Evolutionary conservation across 2,888 invertebrate genomes (phyloP).

Genomic region (Plutella xylostella): DNA sequence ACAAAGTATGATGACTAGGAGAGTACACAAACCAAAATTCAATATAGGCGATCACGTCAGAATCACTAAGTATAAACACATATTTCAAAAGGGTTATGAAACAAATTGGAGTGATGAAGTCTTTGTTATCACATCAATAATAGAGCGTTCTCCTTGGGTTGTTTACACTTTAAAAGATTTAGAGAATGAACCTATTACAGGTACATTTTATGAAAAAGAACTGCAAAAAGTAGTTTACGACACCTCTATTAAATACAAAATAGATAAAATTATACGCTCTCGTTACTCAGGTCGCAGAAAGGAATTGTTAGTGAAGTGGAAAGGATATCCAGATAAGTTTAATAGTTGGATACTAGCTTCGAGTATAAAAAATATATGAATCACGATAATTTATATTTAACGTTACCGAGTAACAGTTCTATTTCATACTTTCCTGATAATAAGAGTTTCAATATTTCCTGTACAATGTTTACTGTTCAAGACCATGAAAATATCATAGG

Average conservation of each 20-base stretch:
- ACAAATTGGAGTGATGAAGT: constrained; percentile 26
- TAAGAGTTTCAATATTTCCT: too few relatives aligned
- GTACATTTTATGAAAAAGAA: constrained; percentile 23
- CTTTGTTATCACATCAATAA: constrained; percentile 16
- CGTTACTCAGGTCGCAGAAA: constrained; percentile 21
- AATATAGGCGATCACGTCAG: constrained; percentile 17
- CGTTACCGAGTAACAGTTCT: constrained; percentile 15
- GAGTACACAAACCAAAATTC: constrained; percentile 5
- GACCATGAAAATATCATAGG: too few relatives aligned
- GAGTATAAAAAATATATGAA: constrained; percentile 17
- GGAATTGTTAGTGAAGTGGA: constrained; percentile 23
- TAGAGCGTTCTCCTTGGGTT: constrained; percentile 15
- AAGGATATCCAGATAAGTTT: constrained; percentile 24
- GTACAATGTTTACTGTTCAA: too few relatives aligned
- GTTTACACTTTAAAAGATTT: constrained; percentile 21
- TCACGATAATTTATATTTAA: constrained; percentile 21
- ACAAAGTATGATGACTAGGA: neutral
- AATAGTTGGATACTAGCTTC: constrained; percentile 20
- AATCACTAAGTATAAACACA: constrained; percentile 23
- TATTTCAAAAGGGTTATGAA: constrained; percentile 24
- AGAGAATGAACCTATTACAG: constrained; percentile 17
- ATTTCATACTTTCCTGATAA: constrained; percentile 20
- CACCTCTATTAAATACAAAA: constrained; percentile 17
- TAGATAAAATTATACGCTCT: constrained; percentile 19
- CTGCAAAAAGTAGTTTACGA: constrained; percentile 20